phyloP scores from a whole-genome alignment of 2,888 invertebrate species.

The Pollenia amentaria region DNA sequence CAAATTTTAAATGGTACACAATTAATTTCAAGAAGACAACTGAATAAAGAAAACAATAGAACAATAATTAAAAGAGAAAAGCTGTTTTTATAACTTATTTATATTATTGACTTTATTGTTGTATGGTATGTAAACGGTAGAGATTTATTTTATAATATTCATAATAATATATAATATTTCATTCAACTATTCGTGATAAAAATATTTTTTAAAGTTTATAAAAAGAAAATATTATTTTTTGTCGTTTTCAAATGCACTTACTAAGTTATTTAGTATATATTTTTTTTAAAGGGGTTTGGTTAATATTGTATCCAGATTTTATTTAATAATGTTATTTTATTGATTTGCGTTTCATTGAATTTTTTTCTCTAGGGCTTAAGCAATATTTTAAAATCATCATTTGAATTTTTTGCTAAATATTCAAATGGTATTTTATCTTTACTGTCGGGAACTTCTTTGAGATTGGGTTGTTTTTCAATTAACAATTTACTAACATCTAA shows the following conservation, averaged over 20 bases:
- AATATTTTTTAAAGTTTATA: conserved; percentile 66
- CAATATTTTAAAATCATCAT: conserved; percentile 83
- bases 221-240: conserved; percentile 55
- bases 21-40: conserved; percentile 28
- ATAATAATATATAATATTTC: conserved; percentile 26
- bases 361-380: conserved; percentile 79
- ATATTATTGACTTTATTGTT: conserved; percentile 33
- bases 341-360: background rate
- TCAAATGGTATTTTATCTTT: conserved; percentile 85
- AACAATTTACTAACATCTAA: conserved; percentile 81
- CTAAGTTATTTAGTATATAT: conserved; percentile 36
- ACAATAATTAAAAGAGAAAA: conserved; percentile 37
- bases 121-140: conserved; percentile 22
- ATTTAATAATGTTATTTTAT: background rate
- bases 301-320: conserved; percentile 22
- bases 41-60: conserved; percentile 44
- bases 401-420: conserved; percentile 83
- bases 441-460: conserved; percentile 84
- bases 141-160: conserved; percentile 25
- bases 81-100: background rate
- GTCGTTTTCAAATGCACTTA: conserved; percentile 65
- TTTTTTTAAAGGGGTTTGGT: conserved; percentile 30
- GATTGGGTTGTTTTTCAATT: conserved; percentile 78
- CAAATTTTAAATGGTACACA: conserved; percentile 46
- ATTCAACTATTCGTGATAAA: conserved; percentile 45